Base-by-base conservation (phyloP, 2,797 vertebrate genomes). In the Ptychobarbus kaznakovi region DNA sequence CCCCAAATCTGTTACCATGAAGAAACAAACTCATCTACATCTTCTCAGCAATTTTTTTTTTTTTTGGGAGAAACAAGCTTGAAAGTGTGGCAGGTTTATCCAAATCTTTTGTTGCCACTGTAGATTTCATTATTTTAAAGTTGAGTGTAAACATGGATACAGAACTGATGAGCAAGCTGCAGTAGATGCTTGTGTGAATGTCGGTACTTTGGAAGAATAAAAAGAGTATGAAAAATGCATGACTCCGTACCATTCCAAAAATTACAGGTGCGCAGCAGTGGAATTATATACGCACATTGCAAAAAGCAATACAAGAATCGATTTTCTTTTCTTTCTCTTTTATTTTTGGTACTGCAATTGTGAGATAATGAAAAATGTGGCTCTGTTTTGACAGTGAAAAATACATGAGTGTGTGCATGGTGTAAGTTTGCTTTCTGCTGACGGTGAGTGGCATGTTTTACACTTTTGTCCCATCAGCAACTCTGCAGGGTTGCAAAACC, bases 401-500 rank as follows among this genome's bases (percentile, higher is more conserved):
- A 83, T 53, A 44, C 83, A 77, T 69, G 83, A 69, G 80, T 46
- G 58, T 83, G 79, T 78, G 80, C 68, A 32, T 13, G 4, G 74
- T 78, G 80, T 85, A 85, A 66, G 76, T 87, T 81, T 61, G 61
- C 75, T 75, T 81, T 63, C 22, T 88, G 88, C 88, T 90, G 87
- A 86, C 76, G 20, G 70, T 44, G 70, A 35, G 79, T 77, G 77
- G 82, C 89, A 87, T 85, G 81, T 88, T 87, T 89, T 32, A 63
- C 76, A 83, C 87, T 89, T 85, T 77, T 81, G 85, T 87, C 32
- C 42, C 77, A 79, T 90, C 86, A 87, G 87, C 87, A 84, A 80
- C 35, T 89, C 75, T 82, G 72, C 11, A 72, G 63, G 7, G 12
- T 79, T 80, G 83, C 18, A 32, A 74, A 88, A 66, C 51, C 85